phyloP scores from a whole-genome alignment of 2,888 invertebrate genomes.

The Periphyllus acericola region DNA sequence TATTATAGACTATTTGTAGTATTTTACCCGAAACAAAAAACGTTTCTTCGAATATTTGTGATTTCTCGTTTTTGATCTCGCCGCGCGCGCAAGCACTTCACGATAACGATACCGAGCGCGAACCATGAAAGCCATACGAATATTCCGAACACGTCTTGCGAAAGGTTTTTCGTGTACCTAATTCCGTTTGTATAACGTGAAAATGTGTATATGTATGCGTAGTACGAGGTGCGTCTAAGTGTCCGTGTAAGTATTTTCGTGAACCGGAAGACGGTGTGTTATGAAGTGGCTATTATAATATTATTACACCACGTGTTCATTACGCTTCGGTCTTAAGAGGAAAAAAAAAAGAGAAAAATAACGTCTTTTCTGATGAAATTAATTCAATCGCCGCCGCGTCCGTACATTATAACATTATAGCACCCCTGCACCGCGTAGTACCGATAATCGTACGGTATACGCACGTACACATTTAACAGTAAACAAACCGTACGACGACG shows the following conservation, averaged over 20 bases:
- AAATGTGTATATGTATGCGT: background rate
- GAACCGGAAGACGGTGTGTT: conserved; percentile 13
- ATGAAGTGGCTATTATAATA: conserved; percentile 23
- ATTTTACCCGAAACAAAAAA: background rate
- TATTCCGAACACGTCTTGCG: background rate
- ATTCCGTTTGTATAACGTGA: background rate
- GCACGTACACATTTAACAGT: background rate
- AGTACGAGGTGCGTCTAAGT: background rate
- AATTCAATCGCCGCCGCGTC: conserved; percentile 25
- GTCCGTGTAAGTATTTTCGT: background rate
- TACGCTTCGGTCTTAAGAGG: background rate
- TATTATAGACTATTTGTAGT: background rate
- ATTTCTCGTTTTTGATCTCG: conserved; percentile 9
- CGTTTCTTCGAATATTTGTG: background rate
- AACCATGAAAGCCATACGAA: background rate
- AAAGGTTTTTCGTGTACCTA: conserved; percentile 43
- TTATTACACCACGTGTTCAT: background rate
- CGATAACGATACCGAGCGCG: background rate
- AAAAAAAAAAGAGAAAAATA: conserved; percentile 28
- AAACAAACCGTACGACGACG: background rate
- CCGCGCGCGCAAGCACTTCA: background rate
- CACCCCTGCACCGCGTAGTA: background rate
- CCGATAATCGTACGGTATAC: too few relatives aligned
- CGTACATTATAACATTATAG: background rate
- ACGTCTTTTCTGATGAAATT: conserved; percentile 18